Evolutionary conservation across 1,140 invertebrate species (phyloP).

Genomic region (Ylistrum balloti): DNA sequence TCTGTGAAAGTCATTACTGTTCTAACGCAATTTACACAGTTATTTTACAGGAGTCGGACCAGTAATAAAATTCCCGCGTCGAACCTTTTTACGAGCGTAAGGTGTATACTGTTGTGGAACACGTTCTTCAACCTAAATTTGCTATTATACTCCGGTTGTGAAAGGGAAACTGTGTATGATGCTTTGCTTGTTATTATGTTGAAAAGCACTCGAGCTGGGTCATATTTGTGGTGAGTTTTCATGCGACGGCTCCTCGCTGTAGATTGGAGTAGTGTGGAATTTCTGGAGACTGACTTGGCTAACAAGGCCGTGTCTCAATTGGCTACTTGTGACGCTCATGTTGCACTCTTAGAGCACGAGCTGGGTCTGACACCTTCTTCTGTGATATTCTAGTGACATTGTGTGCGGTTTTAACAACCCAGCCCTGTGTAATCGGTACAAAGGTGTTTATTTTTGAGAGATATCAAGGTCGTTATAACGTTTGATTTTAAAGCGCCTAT

Average conservation of each 20-base stretch:
- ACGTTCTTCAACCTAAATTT: background rate
- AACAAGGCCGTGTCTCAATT: background rate
- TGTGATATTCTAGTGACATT: background rate
- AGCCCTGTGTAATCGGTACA: background rate
- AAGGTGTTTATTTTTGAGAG: background rate
- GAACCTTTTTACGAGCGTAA: background rate
- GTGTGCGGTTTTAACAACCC: background rate
- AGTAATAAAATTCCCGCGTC: background rate
- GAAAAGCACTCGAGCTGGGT: conserved; percentile 15
- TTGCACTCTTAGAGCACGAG: conserved; percentile 32
- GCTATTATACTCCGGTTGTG: background rate
- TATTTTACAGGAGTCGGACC: background rate
- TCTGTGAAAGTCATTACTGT: background rate
- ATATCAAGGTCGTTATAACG: background rate
- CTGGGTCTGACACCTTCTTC: background rate
- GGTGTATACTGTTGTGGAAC: background rate
- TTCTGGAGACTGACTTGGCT: background rate
- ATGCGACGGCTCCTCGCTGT: background rate
- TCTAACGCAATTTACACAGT: background rate
- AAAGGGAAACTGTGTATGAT: background rate
- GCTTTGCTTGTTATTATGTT: background rate
- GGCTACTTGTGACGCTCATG: background rate
- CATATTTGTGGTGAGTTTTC: conserved; percentile 33
- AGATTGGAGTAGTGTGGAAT: background rate
- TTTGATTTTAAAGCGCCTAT: background rate